Conservation (phyloP, 2,888 invertebrate species). For the Copidosoma aretas region DNA sequence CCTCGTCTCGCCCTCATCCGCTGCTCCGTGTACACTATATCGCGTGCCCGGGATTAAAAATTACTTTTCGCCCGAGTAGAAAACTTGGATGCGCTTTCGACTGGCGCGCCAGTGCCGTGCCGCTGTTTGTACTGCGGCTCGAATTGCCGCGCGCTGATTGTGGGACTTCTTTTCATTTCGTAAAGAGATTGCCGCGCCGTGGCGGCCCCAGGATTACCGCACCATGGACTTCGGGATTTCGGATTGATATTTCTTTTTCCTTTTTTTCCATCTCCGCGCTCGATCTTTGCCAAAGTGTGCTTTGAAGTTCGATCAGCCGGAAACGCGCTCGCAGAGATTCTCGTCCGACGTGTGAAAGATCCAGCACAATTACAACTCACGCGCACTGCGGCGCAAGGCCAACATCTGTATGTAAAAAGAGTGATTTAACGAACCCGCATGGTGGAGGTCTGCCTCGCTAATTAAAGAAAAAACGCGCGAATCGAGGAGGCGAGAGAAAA, state of each 20-base stretch:
- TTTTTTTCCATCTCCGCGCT: not conserved
- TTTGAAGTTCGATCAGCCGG: not conserved
- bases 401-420: too few species aligned
- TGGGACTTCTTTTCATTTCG: constrained; percentile 1
- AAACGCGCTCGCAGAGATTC: not conserved
- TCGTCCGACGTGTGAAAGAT: not conserved
- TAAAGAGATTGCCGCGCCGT: not conserved
- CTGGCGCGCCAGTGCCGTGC: too few species aligned
- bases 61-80: constrained; percentile 24
- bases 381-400: too few species aligned
- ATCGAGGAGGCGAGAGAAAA: constrained; percentile 26
- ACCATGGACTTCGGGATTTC: not conserved
- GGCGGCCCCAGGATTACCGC: not conserved
- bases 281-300: not conserved
- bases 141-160: constrained; percentile 25
- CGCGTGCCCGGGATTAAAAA: constrained; percentile 33
- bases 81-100: constrained; percentile 28
- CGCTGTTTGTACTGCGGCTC: constrained; percentile 31
- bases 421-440: not conserved
- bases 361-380: too few species aligned
- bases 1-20: not conserved
- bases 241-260: not conserved
- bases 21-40: constrained; percentile 3
- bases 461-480: constrained; percentile 34
- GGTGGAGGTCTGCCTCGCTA: constrained; percentile 26